Evolutionary conservation across 2,888 invertebrate species (phyloP), one percentile per base, ranked within the genome.

Genomic region (Lordiphosa andalusiaca): DNA sequence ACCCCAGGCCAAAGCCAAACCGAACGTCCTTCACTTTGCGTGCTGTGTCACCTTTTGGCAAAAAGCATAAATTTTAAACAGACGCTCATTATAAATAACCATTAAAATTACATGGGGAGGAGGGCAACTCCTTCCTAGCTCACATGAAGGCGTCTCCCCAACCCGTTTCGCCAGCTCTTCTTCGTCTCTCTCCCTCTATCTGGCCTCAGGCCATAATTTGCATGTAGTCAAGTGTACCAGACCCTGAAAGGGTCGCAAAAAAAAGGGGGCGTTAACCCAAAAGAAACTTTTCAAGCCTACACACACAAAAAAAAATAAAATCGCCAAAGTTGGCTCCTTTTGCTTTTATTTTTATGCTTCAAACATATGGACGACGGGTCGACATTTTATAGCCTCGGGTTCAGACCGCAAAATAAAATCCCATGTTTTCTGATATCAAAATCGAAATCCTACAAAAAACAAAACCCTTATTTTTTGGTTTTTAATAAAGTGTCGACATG

Each of bases 401-500:
- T 83, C 77, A 72, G 77, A 66, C 69, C 73, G 63, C 13, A 44
- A 44, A 44, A 9, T 25, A 42, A 30, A 42, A 13, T 60, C 42
- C 61, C 51, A 67, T 64, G 60, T 71, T 78, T 71, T 71, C 58
- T 62, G 57, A 61, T 75, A 74, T 70, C 59, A 49, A 53, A 81
- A 76, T 70, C 71, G 67, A 63, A 62, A 50, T 63, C 67, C 67
- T 67, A 67, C 47, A 67, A 63, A 25, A 30, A 44, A n/a, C n/a
- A n/a, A 44, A 44, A 44, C 51, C 68, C 37, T 50, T 68, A 61
- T 69, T 69, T 44, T 19, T 69, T 44, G 48, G 74, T 68, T 66
- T 86, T 74, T 81, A 85, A 86, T 85, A 86, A 86, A 84, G 86
- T 84, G 84, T 84, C 86, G 84, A 84, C 86, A 84, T 86, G 85